Evolutionary conservation across 2,888 invertebrate genomes (phyloP), one percentile per base, ranked within the genome.

Genomic region (Drosophila mayaguana): DNA sequence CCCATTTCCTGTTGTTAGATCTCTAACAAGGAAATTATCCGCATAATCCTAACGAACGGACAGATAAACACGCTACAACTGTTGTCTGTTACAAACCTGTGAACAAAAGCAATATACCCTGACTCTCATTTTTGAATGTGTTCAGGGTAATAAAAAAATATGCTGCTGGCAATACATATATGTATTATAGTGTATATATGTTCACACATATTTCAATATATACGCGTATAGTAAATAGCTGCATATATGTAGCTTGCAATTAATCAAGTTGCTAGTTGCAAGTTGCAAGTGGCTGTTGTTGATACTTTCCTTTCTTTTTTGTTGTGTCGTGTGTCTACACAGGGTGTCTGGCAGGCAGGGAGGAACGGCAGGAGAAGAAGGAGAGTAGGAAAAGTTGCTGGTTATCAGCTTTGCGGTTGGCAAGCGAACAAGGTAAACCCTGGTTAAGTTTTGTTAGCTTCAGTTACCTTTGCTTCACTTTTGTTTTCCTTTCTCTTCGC

Each of bases 201-300:
- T 51, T 57, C 14, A 38, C 0, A 48, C 6, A 53, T n/a, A 18
- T 38, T 1, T 16, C 6, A 46, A 20, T 16, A 18, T 38, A 8
- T 9, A 12, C 38, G 45, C 7, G 18, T 18, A 32, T 22, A 42
- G 7, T 43, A 54, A 40, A 53, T 55, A 53, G 20, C 22, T 28
- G 48, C 45, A 48, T 74, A 46, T 62, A 70, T 55, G 54, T 43
- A 42, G 66, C 68, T 59, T 48, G 83, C 83, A 91, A 91, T 90
- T 91, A 91, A 90, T 91, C 87, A 91, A 88, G 80, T n/a, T n/a
- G n/a, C n/a, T n/a, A n/a, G n/a, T 74, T 45, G 62, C 85, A 90
- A 87, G 80, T 70, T 63, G 74, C 69, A 62, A 50, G 42, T 55
- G 36, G 70, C 62, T 64, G 53, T 56, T 70, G 62, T 61, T 70